phyloP scores from a whole-genome alignment of 1,140 invertebrate genomes.

The Hylaeus volcanicus region DNA sequence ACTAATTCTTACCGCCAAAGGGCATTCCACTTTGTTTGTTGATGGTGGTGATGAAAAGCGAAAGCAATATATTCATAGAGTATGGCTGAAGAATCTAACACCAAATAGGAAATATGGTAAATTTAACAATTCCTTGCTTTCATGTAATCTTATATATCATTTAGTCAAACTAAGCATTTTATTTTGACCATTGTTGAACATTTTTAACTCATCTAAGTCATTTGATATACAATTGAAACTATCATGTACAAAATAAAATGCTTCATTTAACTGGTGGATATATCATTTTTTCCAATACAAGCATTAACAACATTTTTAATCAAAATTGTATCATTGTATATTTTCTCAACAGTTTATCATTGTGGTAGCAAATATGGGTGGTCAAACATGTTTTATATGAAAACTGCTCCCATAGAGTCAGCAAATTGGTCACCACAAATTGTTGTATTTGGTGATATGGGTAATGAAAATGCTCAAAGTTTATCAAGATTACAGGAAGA shows the following conservation, averaged over 20 bases:
- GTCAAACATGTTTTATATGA: slow-evolving; percentile 90
- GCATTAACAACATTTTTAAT: no score
- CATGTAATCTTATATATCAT: not conserved
- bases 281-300: no score
- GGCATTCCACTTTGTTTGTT: slow-evolving; percentile 85
- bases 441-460: slow-evolving; percentile 95
- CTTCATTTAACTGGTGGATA: no score
- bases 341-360: slow-evolving; percentile 86
- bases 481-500: slow-evolving; percentile 90
- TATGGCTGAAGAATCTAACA: slow-evolving; percentile 79
- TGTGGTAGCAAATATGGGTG: slow-evolving; percentile 90
- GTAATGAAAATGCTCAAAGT: slow-evolving; percentile 93
- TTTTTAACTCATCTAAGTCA: no score
- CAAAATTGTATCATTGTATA: not conserved
- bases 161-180: no score
- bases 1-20: slow-evolving; percentile 81
- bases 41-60: slow-evolving; percentile 88
- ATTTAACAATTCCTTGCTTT: not conserved
- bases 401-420: slow-evolving; percentile 83
- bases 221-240: no score
- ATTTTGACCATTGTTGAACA: no score
- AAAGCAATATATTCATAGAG: slow-evolving; percentile 91
- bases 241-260: no score
- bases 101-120: slow-evolving; percentile 80
- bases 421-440: slow-evolving; percentile 89